Evolutionary conservation across 1,140 invertebrate species (phyloP).

Genomic region (Sinonovacula constricta): DNA sequence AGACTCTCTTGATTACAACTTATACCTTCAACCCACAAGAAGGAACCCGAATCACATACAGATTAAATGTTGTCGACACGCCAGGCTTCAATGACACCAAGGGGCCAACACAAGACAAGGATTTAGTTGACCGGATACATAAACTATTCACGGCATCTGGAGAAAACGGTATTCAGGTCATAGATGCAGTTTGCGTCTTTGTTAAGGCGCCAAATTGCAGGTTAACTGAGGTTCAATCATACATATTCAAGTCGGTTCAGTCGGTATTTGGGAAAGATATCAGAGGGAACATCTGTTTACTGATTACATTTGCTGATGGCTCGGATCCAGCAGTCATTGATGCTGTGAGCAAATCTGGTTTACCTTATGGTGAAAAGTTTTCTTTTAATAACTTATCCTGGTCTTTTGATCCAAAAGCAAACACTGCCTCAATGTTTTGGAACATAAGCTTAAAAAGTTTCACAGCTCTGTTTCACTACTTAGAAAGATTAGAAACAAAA

Average conservation of each 20-base stretch:
- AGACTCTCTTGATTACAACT: too few species aligned
- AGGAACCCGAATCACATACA: too few species aligned
- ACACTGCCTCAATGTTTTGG: neutral
- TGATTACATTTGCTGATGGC: conserved; percentile 10
- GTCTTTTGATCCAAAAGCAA: neutral
- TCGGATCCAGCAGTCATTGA: neutral
- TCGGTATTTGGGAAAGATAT: conserved; percentile 3
- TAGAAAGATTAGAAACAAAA: too few species aligned
- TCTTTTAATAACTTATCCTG: conserved; percentile 2
- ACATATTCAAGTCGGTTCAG: neutral
- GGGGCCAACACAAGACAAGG: neutral
- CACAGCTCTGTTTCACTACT: neutral
- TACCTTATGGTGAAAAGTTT: neutral
- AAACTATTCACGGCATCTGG: neutral
- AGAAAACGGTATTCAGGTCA: neutral
- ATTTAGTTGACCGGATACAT: conserved; percentile 1
- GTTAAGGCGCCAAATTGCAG: conserved; percentile 5
- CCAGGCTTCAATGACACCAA: too few species aligned
- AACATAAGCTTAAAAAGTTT: neutral
- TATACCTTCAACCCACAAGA: too few species aligned
- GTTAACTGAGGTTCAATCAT: neutral
- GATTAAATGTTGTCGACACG: neutral
- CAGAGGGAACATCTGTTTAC: conserved; percentile 1
- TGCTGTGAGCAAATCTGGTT: neutral
- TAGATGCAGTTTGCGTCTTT: too few species aligned